Base-by-base conservation (phyloP, 2,113 vertebrate species). In the Thermophis baileyi region DNA sequence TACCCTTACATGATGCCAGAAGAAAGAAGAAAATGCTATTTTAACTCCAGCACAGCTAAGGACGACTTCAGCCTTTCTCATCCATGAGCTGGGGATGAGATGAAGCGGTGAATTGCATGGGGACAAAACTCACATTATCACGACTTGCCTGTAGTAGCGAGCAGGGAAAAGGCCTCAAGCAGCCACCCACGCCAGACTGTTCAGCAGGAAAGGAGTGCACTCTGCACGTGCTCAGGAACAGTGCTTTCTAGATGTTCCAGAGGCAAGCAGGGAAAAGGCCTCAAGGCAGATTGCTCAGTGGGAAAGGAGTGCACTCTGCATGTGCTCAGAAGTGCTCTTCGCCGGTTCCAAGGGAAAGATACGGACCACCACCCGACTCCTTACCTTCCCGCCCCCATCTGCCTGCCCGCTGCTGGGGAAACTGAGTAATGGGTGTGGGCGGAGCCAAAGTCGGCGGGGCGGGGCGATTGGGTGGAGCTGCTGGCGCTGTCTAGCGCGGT, bases 351-450 rank as follows among this genome's bases (percentile, higher is more conserved):
- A 1, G 90, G 2, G 14, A 10, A 14, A 6, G 63, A 46, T 8
- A 27, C 1, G 0, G 2, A 27, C 16, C 14, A 4, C 11, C 6
- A 2, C 1, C 11, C 50, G 0, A 0, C 50, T 18, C n/a, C 55
- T 20, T 14, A 22, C 10, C 57, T 47, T 16, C 46, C 57, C 47
- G 1, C 6, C 55, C 30, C 90, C 12, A 20, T 46, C 27, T 4
- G 81, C 81, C 85, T 63, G 46, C 40, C 85, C 46, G 49, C 44
- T 22, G 90, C 90, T 16, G 27, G 16, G 16, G n/a, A 35, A 27
- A 69, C 27, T 14, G 85, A 44, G 46, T 14, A 47, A 63, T 25
- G 35, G 86, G 16, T 44, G 22, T 35, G 22, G 60, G 91, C 49
- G 87, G 91, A 8, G 63, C 50, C 40, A 20, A 53, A 10, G 35